Percentiles rank a stretch among this genome's conserved stretches.
Conservation (phyloP, 2,888 invertebrate species). For the Drosophila limbata region DNA sequence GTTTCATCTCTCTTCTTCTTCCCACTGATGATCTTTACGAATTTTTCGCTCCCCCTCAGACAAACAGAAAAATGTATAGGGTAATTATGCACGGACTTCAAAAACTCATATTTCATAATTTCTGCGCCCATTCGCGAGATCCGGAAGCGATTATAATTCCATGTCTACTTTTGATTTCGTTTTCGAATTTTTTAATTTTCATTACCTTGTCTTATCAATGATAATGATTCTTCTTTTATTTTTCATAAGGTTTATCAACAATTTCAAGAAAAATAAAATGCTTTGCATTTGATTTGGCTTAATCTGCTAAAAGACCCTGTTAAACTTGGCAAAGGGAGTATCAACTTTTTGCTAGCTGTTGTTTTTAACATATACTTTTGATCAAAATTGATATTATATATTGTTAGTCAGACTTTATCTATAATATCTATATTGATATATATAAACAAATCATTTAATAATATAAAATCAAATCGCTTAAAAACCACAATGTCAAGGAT, state of each 20-base stretch:
- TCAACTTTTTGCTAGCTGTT: neutral
- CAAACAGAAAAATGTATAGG: conserved; percentile 31
- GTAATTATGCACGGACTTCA: conserved; percentile 70
- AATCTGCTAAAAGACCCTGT: conserved; percentile 11
- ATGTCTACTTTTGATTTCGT: conserved; percentile 34
- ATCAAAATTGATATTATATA: too few relatives aligned
- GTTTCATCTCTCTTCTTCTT: conserved; percentile 34
- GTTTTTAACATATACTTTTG: too few relatives aligned
- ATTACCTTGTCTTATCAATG: conserved; percentile 61
- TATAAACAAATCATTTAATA: neutral
- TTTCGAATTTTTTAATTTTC: conserved; percentile 37
- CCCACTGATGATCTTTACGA: conserved; percentile 26
- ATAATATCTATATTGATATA: neutral
- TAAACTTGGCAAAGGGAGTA: neutral
- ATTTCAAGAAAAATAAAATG: conserved; percentile 14
- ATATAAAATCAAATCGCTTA: neutral
- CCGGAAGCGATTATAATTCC: conserved; percentile 71
- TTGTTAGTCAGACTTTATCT: neutral
- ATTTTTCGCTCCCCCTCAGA: conserved; percentile 36
- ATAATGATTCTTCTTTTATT: conserved; percentile 16
- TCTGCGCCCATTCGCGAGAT: conserved; percentile 70
- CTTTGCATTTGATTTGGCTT: conserved; percentile 40
- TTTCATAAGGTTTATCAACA: conserved; percentile 32
- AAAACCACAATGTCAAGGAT: neutral
- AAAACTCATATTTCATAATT: conserved; percentile 75